These are phyloP conservation scores for Hirtodrosophila histrioides DNA, from an alignment of 2,888 invertebrate species.

Conservation along the genomic window DNA sequence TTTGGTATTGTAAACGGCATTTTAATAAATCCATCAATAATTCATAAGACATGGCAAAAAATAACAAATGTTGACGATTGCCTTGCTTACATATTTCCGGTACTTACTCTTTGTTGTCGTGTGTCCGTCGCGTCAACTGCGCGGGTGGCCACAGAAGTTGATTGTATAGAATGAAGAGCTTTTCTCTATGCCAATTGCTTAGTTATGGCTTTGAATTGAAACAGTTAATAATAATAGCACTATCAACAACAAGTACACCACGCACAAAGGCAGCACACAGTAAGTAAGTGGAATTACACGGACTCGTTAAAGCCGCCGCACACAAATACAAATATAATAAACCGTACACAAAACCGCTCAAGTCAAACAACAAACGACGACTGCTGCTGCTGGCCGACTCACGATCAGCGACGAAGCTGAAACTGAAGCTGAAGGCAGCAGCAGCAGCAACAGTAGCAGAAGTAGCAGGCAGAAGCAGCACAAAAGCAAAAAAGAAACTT, in stretches of 20 bases:
- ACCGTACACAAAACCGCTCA: slow-evolving; percentile 65
- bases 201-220: slow-evolving; percentile 22
- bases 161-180: not conserved
- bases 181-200: slow-evolving; percentile 14
- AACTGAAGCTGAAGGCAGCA: slow-evolving; percentile 30
- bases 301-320: slow-evolving; percentile 35
- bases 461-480: slow-evolving; percentile 32
- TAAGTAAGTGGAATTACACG: slow-evolving; percentile 14
- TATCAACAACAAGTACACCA: slow-evolving; percentile 28
- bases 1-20: slow-evolving; percentile 67
- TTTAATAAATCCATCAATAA: slow-evolving; percentile 67
- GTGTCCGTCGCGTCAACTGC: slow-evolving; percentile 34
- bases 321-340: slow-evolving; percentile 3
- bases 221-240: slow-evolving; percentile 37
- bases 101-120: slow-evolving; percentile 64
- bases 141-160: slow-evolving; percentile 47
- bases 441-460: slow-evolving; percentile 30
- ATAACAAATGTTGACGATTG: slow-evolving; percentile 25
- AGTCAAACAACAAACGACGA: slow-evolving; percentile 71
- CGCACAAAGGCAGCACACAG: slow-evolving; percentile 29
- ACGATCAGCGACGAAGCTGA: slow-evolving; percentile 50
- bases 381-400: slow-evolving; percentile 54
- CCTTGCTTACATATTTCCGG: slow-evolving; percentile 59
- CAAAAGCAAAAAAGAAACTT: slow-evolving; percentile 54
- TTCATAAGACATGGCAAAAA: slow-evolving; percentile 65